Evolutionary conservation across 2,888 invertebrate genomes (phyloP).

Genomic region (Steromphala cineraria): DNA sequence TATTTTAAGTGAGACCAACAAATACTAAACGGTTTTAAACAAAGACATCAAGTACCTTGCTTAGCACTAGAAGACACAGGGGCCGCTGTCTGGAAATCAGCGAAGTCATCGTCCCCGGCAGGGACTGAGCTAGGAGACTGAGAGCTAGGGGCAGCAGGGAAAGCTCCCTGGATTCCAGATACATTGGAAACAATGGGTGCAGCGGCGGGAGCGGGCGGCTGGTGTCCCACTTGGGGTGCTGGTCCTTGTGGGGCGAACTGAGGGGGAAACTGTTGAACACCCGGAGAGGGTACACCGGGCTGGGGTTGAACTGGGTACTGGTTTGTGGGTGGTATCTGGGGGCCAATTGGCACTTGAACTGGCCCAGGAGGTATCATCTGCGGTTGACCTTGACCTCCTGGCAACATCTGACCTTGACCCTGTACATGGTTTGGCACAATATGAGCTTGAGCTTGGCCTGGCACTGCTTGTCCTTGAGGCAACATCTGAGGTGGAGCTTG

Average conservation of each 20-base stretch:
- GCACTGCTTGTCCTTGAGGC: too few relatives aligned
- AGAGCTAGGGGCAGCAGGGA: neutral
- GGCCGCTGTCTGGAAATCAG: conserved; percentile 69
- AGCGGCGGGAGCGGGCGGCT: neutral
- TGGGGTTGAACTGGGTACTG: neutral
- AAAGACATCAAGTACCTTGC: neutral
- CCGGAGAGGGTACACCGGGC: too few relatives aligned
- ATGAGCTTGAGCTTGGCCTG: too few relatives aligned
- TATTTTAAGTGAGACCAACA: too few relatives aligned
- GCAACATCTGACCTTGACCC: too few relatives aligned
- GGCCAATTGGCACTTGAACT: neutral
- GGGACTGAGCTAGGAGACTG: neutral
- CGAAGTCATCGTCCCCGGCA: conserved; percentile 68
- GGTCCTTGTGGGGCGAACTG: neutral
- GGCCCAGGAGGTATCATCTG: too few relatives aligned
- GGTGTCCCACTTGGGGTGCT: neutral
- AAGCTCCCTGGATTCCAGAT: neutral
- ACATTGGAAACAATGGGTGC: neutral
- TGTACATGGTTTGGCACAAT: too few relatives aligned
- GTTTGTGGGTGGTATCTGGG: neutral
- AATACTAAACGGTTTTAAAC: too few relatives aligned
- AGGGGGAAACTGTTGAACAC: neutral
- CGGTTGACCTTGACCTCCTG: too few relatives aligned
- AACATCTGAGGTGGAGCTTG: conserved; percentile 25
- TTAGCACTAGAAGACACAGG: neutral